Evolutionary conservation across 1,140 invertebrate genomes (phyloP), one percentile per base, ranked within the genome.

Genomic region (Hirudo medicinalis): DNA sequence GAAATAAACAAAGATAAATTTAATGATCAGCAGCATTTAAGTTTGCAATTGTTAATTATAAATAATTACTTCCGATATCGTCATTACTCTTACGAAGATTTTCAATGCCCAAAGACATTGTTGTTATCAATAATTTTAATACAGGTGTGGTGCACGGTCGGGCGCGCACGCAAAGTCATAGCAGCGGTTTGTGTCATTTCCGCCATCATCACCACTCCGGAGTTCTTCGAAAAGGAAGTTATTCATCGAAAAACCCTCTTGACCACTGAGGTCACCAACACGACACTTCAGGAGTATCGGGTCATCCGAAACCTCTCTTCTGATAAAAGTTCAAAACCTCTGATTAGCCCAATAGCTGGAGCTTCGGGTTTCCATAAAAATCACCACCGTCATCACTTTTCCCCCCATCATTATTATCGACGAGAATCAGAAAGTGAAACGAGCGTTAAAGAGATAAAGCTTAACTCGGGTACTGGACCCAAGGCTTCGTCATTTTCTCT

Each of bases 191-290:
- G 83, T 72, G 73, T 87, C 6, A 81, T 87, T 66, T 87, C 87
- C 76, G 80, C 87, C 57, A 75, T 86, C 54, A 78, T 85, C 54
- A 87, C 87, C 3, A 78, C 85, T 22, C 85, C 87, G n/a, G 88
- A 88, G 54, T 84, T 86, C 11, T 87, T 89, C 78, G 88, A 89
- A 54, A 74, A 74, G 25, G 22, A 57, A 17, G 27, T 71, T 9
- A 49, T 70, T 19, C 15, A 3, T 13, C 6, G 19, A 63, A 63
- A 63, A 22, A 63, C 11, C 11, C 22, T 32, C 29, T 8, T 32
- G 15, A 63, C 57, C 8, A 11, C 9, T 8, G 29, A 63, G 22
- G 4, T 63, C 15, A n/a, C 1, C 29, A 63, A 63, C 57, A n/a
- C 17, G 57, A 63, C 57, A 11, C 19, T 32, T 6, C 6, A 9